phyloP scores from a whole-genome alignment of 2,888 invertebrate species.

The Drosophila nr. perissopoda region DNA sequence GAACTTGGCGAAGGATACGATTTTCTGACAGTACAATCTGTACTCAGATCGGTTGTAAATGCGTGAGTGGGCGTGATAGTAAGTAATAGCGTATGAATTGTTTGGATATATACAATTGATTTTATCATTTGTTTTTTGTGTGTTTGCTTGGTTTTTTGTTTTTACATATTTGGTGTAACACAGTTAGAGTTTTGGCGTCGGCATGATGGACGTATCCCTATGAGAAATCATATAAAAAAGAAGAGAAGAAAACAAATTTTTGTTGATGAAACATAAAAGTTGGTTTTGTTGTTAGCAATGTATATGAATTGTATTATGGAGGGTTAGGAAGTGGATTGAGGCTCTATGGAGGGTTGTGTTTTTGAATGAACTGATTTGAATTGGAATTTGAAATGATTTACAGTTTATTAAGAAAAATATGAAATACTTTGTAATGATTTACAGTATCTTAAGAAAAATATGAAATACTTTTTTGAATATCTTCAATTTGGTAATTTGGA shows the following conservation, averaged over 20 bases:
- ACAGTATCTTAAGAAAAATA: slow-evolving; percentile 17
- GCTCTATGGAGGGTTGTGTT: slow-evolving; percentile 3
- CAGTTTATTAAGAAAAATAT: slow-evolving; percentile 14
- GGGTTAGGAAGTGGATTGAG: slow-evolving; percentile 18
- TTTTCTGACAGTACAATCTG: slow-evolving; percentile 37
- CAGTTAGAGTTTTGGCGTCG: slow-evolving; percentile 83
- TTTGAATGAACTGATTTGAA: slow-evolving; percentile 30
- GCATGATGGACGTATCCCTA: slow-evolving; percentile 81
- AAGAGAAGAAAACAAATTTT: slow-evolving; percentile 73
- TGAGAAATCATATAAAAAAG: slow-evolving; percentile 78
- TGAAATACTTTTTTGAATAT: slow-evolving; percentile 18
- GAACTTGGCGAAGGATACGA: slow-evolving; percentile 41
- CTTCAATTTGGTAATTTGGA: slow-evolving; percentile 50
- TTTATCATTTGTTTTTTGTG: slow-evolving; percentile 24
- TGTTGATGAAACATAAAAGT: slow-evolving; percentile 65
- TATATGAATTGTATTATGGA: slow-evolving; percentile 22
- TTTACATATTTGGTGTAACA: slow-evolving; percentile 58
- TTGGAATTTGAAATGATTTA: slow-evolving; percentile 13
- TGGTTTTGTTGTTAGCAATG: slow-evolving; percentile 41
- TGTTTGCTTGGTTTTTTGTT: slow-evolving; percentile 12
- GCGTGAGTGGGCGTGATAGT: slow-evolving; percentile 36
- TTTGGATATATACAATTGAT: slow-evolving; percentile 61
- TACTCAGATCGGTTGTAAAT: slow-evolving; percentile 34
- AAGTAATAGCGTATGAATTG: slow-evolving; percentile 44
- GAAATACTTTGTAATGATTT: slow-evolving; percentile 15